Evolutionary conservation across 2,797 vertebrate genomes (phyloP).

Genomic region (Mus spretus): DNA sequence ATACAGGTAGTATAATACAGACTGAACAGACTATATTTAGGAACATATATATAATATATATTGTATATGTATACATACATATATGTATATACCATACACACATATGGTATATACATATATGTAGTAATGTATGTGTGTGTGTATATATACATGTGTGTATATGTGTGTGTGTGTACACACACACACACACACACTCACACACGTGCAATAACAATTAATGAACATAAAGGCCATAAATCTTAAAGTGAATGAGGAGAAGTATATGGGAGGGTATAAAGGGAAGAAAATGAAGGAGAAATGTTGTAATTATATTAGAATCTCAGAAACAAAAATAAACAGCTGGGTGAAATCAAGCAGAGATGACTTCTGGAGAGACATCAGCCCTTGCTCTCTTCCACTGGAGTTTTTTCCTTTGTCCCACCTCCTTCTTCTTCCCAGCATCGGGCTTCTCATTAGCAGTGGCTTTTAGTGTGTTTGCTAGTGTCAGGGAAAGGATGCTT

Average conservation of each 20-base stretch:
- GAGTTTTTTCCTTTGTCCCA: background rate
- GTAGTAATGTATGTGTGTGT: background rate
- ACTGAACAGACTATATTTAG: background rate
- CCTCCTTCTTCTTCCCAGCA: background rate
- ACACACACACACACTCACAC: too few relatives aligned
- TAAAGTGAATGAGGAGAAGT: background rate
- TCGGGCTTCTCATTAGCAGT: background rate
- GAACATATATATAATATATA: background rate
- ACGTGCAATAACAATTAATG: background rate
- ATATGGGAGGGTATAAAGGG: background rate
- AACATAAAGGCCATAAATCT: background rate
- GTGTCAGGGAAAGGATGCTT: background rate
- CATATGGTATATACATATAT: background rate
- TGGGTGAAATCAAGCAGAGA: background rate
- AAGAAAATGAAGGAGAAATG: background rate
- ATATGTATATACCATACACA: background rate
- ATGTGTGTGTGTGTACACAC: too few relatives aligned
- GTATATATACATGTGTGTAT: too few relatives aligned
- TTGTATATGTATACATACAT: too few relatives aligned
- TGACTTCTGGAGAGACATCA: background rate
- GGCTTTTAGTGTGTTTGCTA: background rate
- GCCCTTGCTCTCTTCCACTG: background rate
- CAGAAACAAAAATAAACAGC: background rate
- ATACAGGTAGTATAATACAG: background rate
- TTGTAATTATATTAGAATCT: background rate